Base-by-base conservation (phyloP, 1,140 invertebrate species). In the Eumeta japonica region DNA sequence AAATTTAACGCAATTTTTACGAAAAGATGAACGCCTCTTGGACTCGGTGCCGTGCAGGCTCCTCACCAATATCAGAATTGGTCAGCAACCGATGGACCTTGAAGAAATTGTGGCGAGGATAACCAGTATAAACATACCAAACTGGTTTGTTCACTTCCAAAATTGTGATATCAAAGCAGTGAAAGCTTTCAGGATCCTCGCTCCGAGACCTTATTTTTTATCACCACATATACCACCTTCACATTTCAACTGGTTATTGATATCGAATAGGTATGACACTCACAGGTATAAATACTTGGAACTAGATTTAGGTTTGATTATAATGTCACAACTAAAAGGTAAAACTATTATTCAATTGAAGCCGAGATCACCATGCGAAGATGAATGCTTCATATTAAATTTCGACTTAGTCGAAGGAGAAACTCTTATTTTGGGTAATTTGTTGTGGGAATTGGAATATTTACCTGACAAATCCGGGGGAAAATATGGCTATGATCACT, bases 121-220 rank as follows among this genome's bases (percentile, higher is more conserved):
- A 1, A 80, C 82, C 27, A 81, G 80, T 16, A 81, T 80, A 0
- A 78, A 84, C 28, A 80, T 86, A 10, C 79, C 83, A 0, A 83
- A 83, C 46, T 91, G 86, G 83, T 92, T 89, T 60, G 82, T 88
- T 2, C 87, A 90, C 50, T 91, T 89, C 81, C 87, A 90, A 70
- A 92, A 92, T 58, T 93, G 90, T 55, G 85, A 89, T 41, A 83
- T 84, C 15, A 77, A 83, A 37, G 85, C 85, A 0, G 86, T 89
- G 0, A 89, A 89, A 60, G 81, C 81, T 0, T 75, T 89, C 3
- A 63, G 87, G 12, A 79, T 82, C 28, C 80, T 87, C 28, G 87
- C 87, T 27, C 80, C 83, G 15, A 70, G 86, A 14, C 89, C 89
- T 0, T 86, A 87, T 40, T 89, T 89, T 58, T 59, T 91, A 1